Conservation (phyloP, 2,113 vertebrate genomes). For the Saimiri boliviensis region DNA sequence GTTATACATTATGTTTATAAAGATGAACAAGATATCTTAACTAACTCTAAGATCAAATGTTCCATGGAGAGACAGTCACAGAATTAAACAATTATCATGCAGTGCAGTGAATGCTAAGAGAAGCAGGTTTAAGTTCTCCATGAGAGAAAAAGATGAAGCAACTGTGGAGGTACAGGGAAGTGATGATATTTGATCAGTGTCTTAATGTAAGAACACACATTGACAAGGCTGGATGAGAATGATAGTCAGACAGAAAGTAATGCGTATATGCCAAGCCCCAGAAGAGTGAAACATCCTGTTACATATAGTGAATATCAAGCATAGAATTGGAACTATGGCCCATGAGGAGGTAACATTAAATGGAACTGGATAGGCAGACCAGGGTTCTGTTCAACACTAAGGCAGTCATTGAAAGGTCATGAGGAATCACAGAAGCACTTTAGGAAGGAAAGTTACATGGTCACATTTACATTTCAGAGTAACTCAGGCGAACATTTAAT, state of each 20-base stretch:
- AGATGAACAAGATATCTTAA: not conserved
- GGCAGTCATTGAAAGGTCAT: not conserved
- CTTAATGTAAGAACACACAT: not conserved
- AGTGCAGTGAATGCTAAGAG: not conserved
- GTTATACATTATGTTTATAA: not conserved
- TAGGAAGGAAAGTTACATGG: not conserved
- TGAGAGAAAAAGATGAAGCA: not conserved
- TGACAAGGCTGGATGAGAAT: not conserved
- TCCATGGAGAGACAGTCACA: not conserved
- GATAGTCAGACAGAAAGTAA: not conserved
- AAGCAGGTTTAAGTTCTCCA: not conserved
- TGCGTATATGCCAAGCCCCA: not conserved
- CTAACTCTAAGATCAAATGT: not conserved
- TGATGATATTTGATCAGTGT: not conserved
- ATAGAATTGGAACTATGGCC: not conserved
- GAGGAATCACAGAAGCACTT: not conserved
- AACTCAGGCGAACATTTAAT: not conserved
- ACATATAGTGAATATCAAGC: not conserved
- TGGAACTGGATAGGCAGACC: fast-evolving
- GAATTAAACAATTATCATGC: not conserved
- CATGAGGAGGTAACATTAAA: not conserved
- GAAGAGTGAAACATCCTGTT: not conserved
- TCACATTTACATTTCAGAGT: not conserved
- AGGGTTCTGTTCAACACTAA: not conserved
- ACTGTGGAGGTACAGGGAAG: not conserved